Conservation (phyloP, 2,888 invertebrate species). For the Chymomyza procnemis region DNA sequence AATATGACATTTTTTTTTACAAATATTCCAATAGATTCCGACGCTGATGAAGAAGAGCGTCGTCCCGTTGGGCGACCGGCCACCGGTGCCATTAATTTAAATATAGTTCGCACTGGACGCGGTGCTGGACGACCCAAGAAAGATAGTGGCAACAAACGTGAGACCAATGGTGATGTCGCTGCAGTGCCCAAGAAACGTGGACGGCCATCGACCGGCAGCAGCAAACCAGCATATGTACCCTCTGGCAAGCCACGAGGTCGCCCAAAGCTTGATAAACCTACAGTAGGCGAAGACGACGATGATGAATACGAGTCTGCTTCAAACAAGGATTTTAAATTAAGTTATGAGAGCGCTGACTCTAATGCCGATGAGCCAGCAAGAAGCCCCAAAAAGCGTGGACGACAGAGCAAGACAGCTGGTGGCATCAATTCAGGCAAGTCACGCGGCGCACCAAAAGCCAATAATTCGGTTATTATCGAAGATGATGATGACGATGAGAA, state of each 20-base stretch:
- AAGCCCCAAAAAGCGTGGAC: conserved; percentile 55
- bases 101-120: conserved; percentile 66
- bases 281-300: conserved; percentile 2
- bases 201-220: conserved; percentile 32
- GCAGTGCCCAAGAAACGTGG: conserved; percentile 44
- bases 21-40: conserved; percentile 21
- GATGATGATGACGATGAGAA: conserved; percentile 33
- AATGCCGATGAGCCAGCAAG: not conserved
- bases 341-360: conserved; percentile 13
- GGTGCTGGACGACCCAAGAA: conserved; percentile 71
- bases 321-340: conserved; percentile 12
- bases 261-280: conserved; percentile 45
- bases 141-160: not conserved
- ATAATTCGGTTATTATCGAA: conserved; percentile 3
- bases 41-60: conserved; percentile 51
- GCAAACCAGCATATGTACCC: conserved; percentile 33
- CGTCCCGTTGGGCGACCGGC: conserved; percentile 69
- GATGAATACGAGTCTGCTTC: conserved; percentile 22
- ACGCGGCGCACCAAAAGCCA: conserved; percentile 38
- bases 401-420: conserved; percentile 26
- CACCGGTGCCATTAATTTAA: conserved; percentile 63
- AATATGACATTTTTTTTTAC: not conserved
- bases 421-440: conserved; percentile 23
- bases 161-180: conserved; percentile 1
- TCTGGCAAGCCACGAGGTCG: conserved; percentile 70